These are phyloP conservation scores for Synanthedon tipuliformis DNA, from an alignment of 2,888 invertebrate species.

Conservation along the genomic window DNA sequence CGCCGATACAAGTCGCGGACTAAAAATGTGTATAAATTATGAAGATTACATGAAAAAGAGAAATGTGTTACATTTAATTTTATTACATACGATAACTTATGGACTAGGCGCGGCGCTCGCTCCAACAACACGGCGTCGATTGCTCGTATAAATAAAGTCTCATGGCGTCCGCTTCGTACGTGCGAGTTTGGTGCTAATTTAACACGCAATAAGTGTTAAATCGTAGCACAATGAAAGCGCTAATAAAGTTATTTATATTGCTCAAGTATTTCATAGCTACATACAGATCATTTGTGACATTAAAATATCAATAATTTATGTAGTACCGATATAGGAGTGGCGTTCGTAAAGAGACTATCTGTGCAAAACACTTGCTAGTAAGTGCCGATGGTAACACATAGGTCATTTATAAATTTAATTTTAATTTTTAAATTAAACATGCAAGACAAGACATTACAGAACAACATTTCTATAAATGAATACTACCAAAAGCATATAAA, in stretches of 20 bases:
- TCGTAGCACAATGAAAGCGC: slow-evolving; percentile 5
- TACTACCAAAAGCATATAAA: too few relatives aligned
- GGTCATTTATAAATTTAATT: slow-evolving; percentile 1
- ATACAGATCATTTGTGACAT: slow-evolving; percentile 68
- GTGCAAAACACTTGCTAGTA: slow-evolving; percentile 7
- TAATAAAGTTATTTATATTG: slow-evolving; percentile 30
- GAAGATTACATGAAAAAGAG: slow-evolving; percentile 69
- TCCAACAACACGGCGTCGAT: slow-evolving; percentile 53
- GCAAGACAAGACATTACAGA: not conserved
- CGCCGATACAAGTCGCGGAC: slow-evolving; percentile 55
- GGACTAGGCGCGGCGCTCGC: slow-evolving; percentile 55
- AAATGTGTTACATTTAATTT: slow-evolving; percentile 71
- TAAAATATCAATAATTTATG: slow-evolving; percentile 69
- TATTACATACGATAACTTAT: slow-evolving; percentile 69
- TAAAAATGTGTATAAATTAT: slow-evolving; percentile 68
- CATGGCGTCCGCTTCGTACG: not conserved
- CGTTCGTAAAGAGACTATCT: slow-evolving; percentile 36
- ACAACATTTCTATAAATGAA: not conserved
- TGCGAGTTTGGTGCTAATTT: not conserved
- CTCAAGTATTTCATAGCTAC: slow-evolving; percentile 31
- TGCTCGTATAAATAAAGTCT: not conserved
- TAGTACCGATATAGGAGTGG: slow-evolving; percentile 49
- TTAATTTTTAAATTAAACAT: not conserved
- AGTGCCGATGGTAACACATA: slow-evolving; percentile 2
- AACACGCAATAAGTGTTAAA: slow-evolving; percentile 10